Base-by-base conservation (phyloP, 2,113 vertebrate species). In the Campylorhamphus procurvoides region DNA sequence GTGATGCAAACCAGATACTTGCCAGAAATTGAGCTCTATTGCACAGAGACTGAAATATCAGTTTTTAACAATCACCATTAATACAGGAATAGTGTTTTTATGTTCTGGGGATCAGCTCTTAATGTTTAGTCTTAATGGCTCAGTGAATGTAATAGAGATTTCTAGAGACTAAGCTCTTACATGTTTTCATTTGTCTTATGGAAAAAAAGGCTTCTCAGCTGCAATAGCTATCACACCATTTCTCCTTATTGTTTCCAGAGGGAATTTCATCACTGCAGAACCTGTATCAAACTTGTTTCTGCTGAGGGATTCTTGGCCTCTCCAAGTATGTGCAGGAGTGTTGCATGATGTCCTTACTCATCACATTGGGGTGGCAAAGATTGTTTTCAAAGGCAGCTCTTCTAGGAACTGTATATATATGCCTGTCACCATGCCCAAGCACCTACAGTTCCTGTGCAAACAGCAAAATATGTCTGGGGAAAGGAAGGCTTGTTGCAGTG, bases 331-430 rank as follows among this genome's bases (percentile, higher is more conserved):
- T 31, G 17, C 44, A 69, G 31, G 6, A 56, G 46, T 72, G 19
- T 29, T 75, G 18, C 6, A 2, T 14, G 3, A 7, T 23, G 31
- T 20, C 19, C 15, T 29, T 40, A 5, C 9, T 49, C 18, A 8
- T 1, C 39, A 0, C 4, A 9, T 6, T n/a, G 27, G 18, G 11
- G 22, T 13, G 37, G 44, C 18, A 39, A 59, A 23, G 44, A 11
- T 23, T 14, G 37, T 47, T 58, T 42, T 31, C 27, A 14, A 16
- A 60, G 27, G 6, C 25, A 52, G 0, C 40, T 64, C 42, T 68
- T 29, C 35, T 37, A 6, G 35, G 25, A 58, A 1, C 25, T 25
- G 8, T 52, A 9, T n/a, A 5, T 55, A 9, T n/a, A 5, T 55
- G 33, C 2, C 2, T 16, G 3, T 82, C 63, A 33, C n/a, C 18